Evolutionary conservation across 2,797 vertebrate species (phyloP), one percentile per base, ranked within the genome.

Genomic region (Enoplosus armatus): DNA sequence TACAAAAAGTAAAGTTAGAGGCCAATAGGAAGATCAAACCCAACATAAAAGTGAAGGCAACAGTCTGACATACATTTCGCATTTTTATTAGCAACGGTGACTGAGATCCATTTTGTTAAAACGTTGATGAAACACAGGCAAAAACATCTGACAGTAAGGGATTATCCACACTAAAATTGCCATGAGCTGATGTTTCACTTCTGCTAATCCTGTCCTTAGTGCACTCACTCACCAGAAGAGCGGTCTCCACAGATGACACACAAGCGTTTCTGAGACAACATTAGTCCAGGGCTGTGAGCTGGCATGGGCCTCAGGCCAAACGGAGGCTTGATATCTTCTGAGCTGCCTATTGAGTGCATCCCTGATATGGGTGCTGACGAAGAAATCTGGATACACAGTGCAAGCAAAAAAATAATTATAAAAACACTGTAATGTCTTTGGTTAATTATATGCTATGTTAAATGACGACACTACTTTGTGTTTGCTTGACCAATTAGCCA

Each of bases 221-320:
- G 53, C 8, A 22, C 45, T 58, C 60, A 88, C 93, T 93, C 91
- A 99, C 98, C 98, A 93, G 98, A 99, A 66, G 98, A 99, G 89
- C 98, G 96, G 92, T 99, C 98, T 71, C 98, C 98, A 2, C 98
- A 99, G 95, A 99, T 99, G 93, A 97, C 97, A 85, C 98, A 99
- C 94, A 99, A 95, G 93, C 99, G 98, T 94, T 99, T 99, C 89
- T 96, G 95, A 83, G 95, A 96, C 81, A 95, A 67, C 94, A 96
- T 95, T 82, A 95, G 93, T 83, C 95, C 95, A 39, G 94, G 95
- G 66, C 94, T 95, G 89, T 94, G 94, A 79, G 92, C 72, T 80
- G 94, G 89, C 87, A 95, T 89, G 72, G 95, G 94, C 85, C 98
- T 98, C 92, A 99, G 93, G 85, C 97, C 98, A 92, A 98, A 95